Evolutionary conservation across 2,113 vertebrate species (phyloP).

Genomic region (Tupaia tana): DNA sequence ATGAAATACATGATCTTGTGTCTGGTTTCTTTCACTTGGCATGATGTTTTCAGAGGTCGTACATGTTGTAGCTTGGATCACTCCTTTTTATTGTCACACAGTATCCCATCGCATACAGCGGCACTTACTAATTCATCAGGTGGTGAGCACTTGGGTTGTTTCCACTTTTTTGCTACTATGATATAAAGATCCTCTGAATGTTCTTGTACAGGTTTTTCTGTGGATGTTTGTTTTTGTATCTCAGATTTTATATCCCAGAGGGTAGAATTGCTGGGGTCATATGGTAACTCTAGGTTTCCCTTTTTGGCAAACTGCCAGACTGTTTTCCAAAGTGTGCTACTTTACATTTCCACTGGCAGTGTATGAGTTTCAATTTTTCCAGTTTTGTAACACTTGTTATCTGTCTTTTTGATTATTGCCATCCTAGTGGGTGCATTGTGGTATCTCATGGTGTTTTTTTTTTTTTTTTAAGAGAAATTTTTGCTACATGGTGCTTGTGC

Average conservation of each 20-base stretch:
- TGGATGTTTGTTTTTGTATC: constrained; percentile 50
- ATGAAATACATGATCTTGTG: neutral
- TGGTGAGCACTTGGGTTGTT: constrained; percentile 34
- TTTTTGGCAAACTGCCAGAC: neutral
- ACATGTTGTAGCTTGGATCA: neutral
- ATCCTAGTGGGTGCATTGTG: neutral
- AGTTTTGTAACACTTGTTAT: constrained; percentile 14
- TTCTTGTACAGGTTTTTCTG: constrained; percentile 34
- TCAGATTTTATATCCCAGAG: neutral
- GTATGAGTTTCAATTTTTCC: neutral
- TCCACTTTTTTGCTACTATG: neutral
- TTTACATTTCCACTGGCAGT: constrained; percentile 28
- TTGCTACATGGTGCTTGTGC: too few relatives aligned
- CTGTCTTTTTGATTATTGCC: neutral
- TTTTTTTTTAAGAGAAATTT: too few relatives aligned
- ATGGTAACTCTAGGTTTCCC: neutral
- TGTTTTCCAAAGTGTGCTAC: constrained; percentile 12
- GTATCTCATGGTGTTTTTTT: neutral
- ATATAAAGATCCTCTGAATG: constrained; percentile 24
- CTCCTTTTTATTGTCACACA: constrained; percentile 40
- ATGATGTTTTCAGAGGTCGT: constrained; percentile 26
- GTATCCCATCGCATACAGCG: neutral
- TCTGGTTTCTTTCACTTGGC: constrained; percentile 35
- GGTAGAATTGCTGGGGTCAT: constrained; percentile 13
- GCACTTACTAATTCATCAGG: neutral